Evolutionary conservation across 1,140 invertebrate genomes (phyloP), one percentile per base, ranked within the genome.

Genomic region (Aplysia californica): DNA sequence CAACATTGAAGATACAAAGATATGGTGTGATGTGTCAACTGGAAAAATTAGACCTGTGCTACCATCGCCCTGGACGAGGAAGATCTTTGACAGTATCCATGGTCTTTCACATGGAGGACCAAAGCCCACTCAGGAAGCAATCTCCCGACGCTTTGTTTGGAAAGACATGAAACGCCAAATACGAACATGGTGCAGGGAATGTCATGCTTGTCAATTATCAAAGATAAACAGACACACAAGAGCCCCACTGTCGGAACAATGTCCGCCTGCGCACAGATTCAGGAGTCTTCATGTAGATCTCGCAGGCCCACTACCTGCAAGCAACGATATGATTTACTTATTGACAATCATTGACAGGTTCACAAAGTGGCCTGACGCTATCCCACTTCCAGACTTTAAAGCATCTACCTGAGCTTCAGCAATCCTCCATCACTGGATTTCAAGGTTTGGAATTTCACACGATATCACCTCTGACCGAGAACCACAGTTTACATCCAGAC

Each of bases 221-320:
- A 59, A 58, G 15, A 56, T 66, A 21, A n/a, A 66, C 29, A 39
- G 61, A 33, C 44, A 76, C 55, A 76, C 66, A 50, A 23, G 44
- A 15, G 36, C 65, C 44, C n/a, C 64, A 23, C 41, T 69, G 1
- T 44, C 38, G 3, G 64, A 69, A 21, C 44, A 38, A 29, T 18
- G 26, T 18, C 55, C 55, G n/a, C 75, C 67, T 71, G 50, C 70
- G 26, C 29, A n/a, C 4, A 35, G 67, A 6, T 77, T 92, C 67
- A 50, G 80, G 0, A 87, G 91, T 70, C 78, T 92, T 0, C 89
- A 92, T 79, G 77, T 92, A 0, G 91, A 92, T 80, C 83, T 92
- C 0, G 82, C 92, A 6, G 88, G 90, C 0, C 91, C 89, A 0
- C 66, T 92, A 1, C 89, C 90, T 31, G 70, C 71, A 3, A 81